Evolutionary conservation across 2,888 invertebrate genomes (phyloP).

Genomic region (Leptopterna dolabrata): DNA sequence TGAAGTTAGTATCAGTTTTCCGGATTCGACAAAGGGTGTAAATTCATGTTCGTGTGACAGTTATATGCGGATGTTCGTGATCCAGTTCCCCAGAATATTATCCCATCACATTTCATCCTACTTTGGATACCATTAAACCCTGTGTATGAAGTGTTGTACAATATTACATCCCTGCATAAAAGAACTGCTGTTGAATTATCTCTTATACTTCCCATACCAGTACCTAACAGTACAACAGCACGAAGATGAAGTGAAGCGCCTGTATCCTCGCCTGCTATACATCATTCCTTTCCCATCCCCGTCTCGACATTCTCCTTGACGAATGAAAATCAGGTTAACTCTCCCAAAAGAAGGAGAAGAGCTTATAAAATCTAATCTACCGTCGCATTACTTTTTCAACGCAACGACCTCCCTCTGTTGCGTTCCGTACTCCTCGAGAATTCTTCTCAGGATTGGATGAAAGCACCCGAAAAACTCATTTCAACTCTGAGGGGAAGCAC

Average conservation of each 20-base stretch:
- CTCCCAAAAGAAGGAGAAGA: not conserved
- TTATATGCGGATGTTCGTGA: too few species aligned
- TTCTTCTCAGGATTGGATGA: not conserved
- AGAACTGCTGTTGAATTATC: too few species aligned
- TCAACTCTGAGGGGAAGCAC: not conserved
- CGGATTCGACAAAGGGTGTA: too few species aligned
- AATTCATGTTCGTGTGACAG: too few species aligned
- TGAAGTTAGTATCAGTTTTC: too few species aligned
- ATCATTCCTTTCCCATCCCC: not conserved
- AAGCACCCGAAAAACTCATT: slow-evolving; percentile 3
- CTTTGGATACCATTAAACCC: too few species aligned
- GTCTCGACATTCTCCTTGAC: not conserved
- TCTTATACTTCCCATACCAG: too few species aligned
- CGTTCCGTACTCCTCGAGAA: not conserved
- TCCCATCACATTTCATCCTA: too few species aligned
- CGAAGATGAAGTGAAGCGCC: not conserved
- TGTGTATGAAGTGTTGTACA: too few species aligned
- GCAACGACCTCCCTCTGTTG: not conserved
- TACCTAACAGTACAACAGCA: too few species aligned
- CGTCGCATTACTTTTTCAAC: slow-evolving; percentile 19
- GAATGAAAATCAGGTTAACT: slow-evolving; percentile 31
- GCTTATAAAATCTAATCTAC: slow-evolving; percentile 23
- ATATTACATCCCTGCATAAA: too few species aligned
- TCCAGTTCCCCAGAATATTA: too few species aligned
- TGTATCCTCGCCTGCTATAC: not conserved